Percentiles rank a stretch among this genome's conserved stretches.
Evolutionary conservation across 2,888 invertebrate species (phyloP).

Genomic region (Meliscaeva auricollis): DNA sequence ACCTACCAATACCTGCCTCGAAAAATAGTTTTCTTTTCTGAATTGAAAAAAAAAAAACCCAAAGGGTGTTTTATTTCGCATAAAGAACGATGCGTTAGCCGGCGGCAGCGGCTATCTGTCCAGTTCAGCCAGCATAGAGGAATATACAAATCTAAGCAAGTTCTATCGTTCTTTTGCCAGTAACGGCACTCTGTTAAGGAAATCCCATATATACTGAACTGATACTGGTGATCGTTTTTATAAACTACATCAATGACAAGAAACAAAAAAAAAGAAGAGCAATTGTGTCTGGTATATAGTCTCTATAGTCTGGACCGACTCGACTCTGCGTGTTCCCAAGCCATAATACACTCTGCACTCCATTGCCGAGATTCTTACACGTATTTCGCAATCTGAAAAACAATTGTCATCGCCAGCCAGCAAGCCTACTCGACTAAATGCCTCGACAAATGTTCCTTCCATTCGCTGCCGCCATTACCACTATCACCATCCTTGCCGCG

Average conservation of each 20-base stretch:
- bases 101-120: not conserved
- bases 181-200: constrained; percentile 34
- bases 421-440: constrained; percentile 68
- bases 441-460: constrained; percentile 71
- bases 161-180: not conserved
- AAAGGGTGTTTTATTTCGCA: not conserved
- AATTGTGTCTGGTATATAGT: constrained; percentile 40
- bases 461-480: constrained; percentile 7
- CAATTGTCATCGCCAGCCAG: constrained; percentile 73
- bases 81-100: constrained; percentile 1
- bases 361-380: constrained; percentile 60
- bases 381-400: constrained; percentile 69
- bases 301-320: constrained; percentile 38
- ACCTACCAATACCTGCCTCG: too few species aligned
- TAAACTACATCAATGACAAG: constrained; percentile 48
- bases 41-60: not conserved
- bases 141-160: not conserved
- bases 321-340: constrained; percentile 48
- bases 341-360: constrained; percentile 54
- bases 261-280: not conserved
- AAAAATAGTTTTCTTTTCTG: too few species aligned
- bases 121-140: constrained; percentile 18
- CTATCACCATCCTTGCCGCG: constrained; percentile 42
- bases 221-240: constrained; percentile 32
- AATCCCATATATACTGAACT: constrained; percentile 10